phyloP scores from a whole-genome alignment of 2,888 invertebrate species.

The Amphimallon solstitiale region DNA sequence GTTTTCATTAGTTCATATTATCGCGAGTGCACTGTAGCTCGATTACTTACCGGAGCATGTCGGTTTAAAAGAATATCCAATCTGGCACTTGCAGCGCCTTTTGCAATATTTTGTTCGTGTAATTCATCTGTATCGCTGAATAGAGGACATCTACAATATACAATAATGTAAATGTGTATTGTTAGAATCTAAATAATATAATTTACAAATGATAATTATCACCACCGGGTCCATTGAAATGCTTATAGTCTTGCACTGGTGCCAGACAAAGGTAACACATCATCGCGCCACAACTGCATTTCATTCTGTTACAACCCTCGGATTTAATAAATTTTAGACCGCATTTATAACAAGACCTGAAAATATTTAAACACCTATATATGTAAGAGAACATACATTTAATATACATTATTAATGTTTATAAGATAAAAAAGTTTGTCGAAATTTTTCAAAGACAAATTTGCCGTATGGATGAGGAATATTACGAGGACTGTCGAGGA shows the following conservation, averaged over 20 bases:
- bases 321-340: conserved; percentile 65
- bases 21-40: too few relatives aligned
- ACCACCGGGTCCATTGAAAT: conserved; percentile 66
- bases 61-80: conserved; percentile 44
- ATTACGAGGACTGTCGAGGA: too few relatives aligned
- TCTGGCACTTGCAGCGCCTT: conserved; percentile 59
- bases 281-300: conserved; percentile 66
- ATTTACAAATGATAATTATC: conserved; percentile 51
- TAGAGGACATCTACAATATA: conserved; percentile 57
- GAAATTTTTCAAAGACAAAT: too few relatives aligned
- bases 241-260: conserved; percentile 66
- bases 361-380: too few relatives aligned
- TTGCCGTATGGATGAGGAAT: too few relatives aligned
- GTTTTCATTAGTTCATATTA: too few relatives aligned
- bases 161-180: neutral
- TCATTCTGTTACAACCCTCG: conserved; percentile 70
- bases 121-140: conserved; percentile 60
- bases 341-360: conserved; percentile 64
- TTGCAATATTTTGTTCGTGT: conserved; percentile 59
- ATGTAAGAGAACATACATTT: too few relatives aligned
- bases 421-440: too few relatives aligned
- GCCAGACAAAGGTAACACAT: conserved; percentile 69
- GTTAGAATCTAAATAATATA: neutral
- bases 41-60: neutral
- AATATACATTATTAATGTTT: too few relatives aligned